Conservation (phyloP, 2,888 invertebrate species). For the Embidobia sp. region DNA sequence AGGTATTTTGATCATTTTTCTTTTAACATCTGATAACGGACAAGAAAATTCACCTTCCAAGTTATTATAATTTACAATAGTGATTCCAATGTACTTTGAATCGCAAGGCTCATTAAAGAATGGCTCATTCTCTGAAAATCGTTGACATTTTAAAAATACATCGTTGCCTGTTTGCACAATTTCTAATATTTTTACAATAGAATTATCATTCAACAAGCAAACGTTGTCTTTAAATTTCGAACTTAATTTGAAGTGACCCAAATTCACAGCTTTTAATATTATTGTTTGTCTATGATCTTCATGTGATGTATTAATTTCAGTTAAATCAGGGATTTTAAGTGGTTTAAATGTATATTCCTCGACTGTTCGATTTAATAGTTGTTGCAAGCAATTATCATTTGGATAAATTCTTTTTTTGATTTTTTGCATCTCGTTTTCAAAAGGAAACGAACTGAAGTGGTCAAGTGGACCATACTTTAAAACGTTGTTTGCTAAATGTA, state of each 20-base stretch:
- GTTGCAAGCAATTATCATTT: constrained; percentile 1
- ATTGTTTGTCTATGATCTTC: too few species aligned
- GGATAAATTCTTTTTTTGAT: neutral
- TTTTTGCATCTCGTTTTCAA: neutral
- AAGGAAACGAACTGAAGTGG: neutral
- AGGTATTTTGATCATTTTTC: constrained; percentile 28
- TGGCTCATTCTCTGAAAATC: too few species aligned
- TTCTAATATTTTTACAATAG: neutral
- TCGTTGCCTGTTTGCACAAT: neutral
- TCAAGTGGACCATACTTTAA: constrained; percentile 1
- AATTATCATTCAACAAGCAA: too few species aligned
- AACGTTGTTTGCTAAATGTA: constrained; percentile 3
- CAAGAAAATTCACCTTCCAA: constrained; percentile 2
- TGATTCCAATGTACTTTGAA: constrained; percentile 15
- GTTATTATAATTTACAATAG: constrained; percentile 1
- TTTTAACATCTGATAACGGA: neutral
- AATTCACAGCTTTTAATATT: too few species aligned
- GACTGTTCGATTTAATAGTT: constrained; percentile 1
- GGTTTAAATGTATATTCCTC: too few species aligned
- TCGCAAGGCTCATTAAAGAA: constrained; percentile 11
- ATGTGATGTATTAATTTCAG: too few species aligned
- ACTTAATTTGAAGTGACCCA: too few species aligned
- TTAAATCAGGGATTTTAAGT: too few species aligned
- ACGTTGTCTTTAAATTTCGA: too few species aligned
- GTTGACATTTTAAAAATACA: neutral